A percentile compares a stretch with the other conserved stretches of the same genome.
Evolutionary conservation across 1,140 invertebrate species (phyloP).

Genomic region (Yoshiicerus persimilis): DNA sequence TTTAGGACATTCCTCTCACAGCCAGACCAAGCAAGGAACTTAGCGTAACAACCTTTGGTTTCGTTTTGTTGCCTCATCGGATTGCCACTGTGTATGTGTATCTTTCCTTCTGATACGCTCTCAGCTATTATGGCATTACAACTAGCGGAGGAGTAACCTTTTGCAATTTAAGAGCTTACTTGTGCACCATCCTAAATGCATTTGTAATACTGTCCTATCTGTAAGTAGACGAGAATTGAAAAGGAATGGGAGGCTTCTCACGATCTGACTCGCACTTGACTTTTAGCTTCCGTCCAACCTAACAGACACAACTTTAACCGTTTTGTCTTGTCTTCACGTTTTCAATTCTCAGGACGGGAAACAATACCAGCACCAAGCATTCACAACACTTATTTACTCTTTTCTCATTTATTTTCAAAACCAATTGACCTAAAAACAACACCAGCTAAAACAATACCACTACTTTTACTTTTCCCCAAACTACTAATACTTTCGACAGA

Average conservation of each 20-base stretch:
- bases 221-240: background rate
- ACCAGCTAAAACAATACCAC: background rate
- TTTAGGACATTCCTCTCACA: background rate
- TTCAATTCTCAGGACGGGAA: background rate
- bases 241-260: background rate
- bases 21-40: background rate
- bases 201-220: background rate
- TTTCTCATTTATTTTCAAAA: constrained; percentile 16
- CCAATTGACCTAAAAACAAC: constrained; percentile 15
- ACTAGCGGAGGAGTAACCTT: background rate
- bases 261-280: background rate
- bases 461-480: background rate
- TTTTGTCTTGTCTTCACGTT: constrained; percentile 22
- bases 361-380: background rate
- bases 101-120: background rate
- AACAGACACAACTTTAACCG: background rate
- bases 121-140: background rate
- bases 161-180: background rate
- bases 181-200: background rate
- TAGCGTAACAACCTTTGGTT: background rate
- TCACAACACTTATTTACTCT: background rate
- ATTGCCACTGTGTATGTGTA: background rate
- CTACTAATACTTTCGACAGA: background rate
- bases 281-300: background rate
- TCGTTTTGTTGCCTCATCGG: background rate